Conservation (phyloP, 2,797 vertebrate genomes). For the Malacoctenus gilli region DNA sequence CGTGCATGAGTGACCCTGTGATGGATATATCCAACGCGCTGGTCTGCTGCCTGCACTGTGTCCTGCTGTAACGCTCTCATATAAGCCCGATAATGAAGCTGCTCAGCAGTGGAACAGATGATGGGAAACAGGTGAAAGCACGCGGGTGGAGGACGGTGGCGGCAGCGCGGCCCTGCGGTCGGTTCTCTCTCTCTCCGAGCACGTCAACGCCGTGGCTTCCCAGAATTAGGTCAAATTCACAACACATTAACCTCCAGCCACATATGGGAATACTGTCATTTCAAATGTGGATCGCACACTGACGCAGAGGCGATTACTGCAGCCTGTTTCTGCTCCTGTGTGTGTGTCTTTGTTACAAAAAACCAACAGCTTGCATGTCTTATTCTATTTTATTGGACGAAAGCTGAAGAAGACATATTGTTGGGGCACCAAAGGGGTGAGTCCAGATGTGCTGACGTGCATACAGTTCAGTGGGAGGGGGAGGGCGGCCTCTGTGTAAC, state of each 20-base stretch:
- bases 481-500: no score
- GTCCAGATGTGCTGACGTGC: slow-evolving; percentile 5
- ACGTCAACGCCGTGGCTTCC: slow-evolving; percentile 30
- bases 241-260: slow-evolving; percentile 67
- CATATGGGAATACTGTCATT: slow-evolving; percentile 58
- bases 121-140: background rate
- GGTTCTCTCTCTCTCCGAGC: slow-evolving; percentile 18
- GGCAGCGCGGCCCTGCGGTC: slow-evolving; percentile 20
- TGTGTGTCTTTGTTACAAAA: background rate
- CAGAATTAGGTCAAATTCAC: slow-evolving; percentile 71
- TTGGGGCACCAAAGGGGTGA: slow-evolving; percentile 8
- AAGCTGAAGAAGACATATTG: slow-evolving; percentile 8
- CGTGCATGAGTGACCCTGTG: slow-evolving; percentile 41
- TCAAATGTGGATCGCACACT: slow-evolving; percentile 46
- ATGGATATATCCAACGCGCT: slow-evolving; percentile 20
- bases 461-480: background rate
- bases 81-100: slow-evolving; percentile 1
- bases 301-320: slow-evolving; percentile 25
- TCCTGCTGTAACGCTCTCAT: no score
- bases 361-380: background rate
- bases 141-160: slow-evolving; percentile 5
- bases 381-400: slow-evolving; percentile 4
- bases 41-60: no score
- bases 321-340: background rate
- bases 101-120: background rate